phyloP scores from a whole-genome alignment of 2,797 vertebrate genomes.

The Cyprinodon diabolis region DNA sequence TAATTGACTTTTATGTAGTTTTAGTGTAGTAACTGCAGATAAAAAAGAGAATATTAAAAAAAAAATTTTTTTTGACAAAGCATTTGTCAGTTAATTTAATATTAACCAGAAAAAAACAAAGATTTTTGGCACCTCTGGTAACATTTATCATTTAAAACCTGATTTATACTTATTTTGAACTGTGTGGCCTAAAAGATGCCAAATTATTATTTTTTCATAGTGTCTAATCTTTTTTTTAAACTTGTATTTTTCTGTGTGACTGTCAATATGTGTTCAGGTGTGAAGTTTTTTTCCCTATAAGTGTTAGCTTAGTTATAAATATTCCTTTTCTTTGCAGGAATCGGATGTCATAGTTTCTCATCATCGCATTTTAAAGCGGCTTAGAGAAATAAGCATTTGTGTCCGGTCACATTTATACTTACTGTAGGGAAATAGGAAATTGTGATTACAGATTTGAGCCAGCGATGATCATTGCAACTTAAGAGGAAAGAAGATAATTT shows the following conservation, averaged over 20 bases:
- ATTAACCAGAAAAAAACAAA: too few relatives aligned
- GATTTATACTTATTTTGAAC: background rate
- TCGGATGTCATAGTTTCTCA: background rate
- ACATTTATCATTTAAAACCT: too few relatives aligned
- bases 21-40: background rate
- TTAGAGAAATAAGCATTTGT: background rate
- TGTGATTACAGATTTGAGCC: background rate
- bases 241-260: background rate
- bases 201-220: too few relatives aligned
- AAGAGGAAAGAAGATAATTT: conserved; percentile 1
- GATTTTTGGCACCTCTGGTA: too few relatives aligned
- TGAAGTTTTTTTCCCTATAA: background rate
- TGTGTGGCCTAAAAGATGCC: background rate
- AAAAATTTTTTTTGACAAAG: background rate
- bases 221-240: background rate
- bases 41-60: background rate
- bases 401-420: background rate
- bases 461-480: background rate
- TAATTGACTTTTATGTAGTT: background rate
- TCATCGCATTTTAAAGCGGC: background rate
- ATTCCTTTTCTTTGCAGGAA: background rate
- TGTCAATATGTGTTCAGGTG: background rate
- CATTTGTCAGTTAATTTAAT: too few relatives aligned
- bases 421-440: background rate
- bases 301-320: background rate